phyloP scores from a whole-genome alignment of 2,113 vertebrate species.

The Tachycineta bicolor region DNA sequence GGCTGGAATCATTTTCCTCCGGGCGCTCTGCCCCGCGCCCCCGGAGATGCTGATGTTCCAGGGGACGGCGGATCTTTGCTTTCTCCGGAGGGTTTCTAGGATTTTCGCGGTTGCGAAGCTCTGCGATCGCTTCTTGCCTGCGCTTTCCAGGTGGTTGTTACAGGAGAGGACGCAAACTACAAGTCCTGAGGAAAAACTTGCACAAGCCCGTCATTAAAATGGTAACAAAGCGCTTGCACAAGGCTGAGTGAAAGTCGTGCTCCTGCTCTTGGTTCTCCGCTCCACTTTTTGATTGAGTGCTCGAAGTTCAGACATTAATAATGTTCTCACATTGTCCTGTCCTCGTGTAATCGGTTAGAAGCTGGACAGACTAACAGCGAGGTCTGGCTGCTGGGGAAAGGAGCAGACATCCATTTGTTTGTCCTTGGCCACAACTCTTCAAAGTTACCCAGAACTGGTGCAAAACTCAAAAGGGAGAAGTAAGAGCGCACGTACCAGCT shows the following conservation, averaged over 20 bases:
- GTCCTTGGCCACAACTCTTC: not conserved
- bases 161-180: not conserved
- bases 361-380: not conserved
- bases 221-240: not conserved
- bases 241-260: not conserved
- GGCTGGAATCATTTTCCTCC: not conserved
- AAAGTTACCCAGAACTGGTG: not conserved
- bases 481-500: not conserved
- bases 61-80: not conserved
- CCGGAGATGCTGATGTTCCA: not conserved
- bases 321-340: fast-evolving
- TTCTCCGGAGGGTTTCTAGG: not conserved
- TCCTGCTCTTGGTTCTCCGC: fast-evolving
- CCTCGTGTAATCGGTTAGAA: fast-evolving
- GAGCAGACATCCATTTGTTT: fast-evolving
- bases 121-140: not conserved
- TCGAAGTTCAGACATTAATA: too few relatives aligned
- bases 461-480: not conserved
- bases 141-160: not conserved
- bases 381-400: not conserved
- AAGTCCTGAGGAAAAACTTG: not conserved
- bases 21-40: not conserved
- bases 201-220: not conserved
- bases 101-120: not conserved
- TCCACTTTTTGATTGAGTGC: fast-evolving